Evolutionary conservation across 2,888 invertebrate genomes (phyloP).

Genomic region (Sipha maydis): DNA sequence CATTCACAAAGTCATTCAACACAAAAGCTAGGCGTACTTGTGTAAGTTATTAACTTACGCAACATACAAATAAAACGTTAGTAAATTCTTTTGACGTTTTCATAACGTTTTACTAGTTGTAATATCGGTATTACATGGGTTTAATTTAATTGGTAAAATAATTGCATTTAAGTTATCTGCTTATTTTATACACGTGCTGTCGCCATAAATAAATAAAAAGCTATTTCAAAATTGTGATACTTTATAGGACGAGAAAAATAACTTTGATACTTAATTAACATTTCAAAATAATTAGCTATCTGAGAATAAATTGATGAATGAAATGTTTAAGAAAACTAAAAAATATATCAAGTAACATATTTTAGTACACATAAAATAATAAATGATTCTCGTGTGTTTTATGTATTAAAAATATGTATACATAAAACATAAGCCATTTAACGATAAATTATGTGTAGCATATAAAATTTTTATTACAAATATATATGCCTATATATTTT

Average conservation of each 20-base stretch:
- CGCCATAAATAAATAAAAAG: background rate
- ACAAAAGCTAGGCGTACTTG: background rate
- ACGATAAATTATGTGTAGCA: conserved; percentile 47
- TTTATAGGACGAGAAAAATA: background rate
- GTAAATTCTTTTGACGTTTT: too few relatives aligned
- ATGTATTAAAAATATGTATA: background rate
- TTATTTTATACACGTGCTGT: background rate
- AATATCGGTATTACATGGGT: background rate
- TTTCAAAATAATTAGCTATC: background rate
- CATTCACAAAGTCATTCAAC: background rate
- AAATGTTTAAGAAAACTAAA: conserved; percentile 12
- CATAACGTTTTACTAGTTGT: background rate
- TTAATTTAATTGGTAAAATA: background rate
- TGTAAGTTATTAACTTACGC: background rate
- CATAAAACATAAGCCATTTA: conserved; percentile 35
- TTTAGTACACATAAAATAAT: conserved; percentile 15
- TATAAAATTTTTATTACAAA: conserved; percentile 30
- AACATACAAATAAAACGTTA: background rate
- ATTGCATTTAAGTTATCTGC: background rate
- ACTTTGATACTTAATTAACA: background rate
- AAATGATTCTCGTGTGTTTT: conserved; percentile 14
- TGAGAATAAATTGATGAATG: background rate
- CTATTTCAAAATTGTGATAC: background rate
- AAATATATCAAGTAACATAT: conserved; percentile 13
- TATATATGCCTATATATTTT: background rate